Percentiles rank a stretch among this genome's conserved stretches.
These are phyloP conservation scores for Phalacrocorax aristotelis DNA, from an alignment of 2,113 vertebrate species.

Conservation along the genomic window DNA sequence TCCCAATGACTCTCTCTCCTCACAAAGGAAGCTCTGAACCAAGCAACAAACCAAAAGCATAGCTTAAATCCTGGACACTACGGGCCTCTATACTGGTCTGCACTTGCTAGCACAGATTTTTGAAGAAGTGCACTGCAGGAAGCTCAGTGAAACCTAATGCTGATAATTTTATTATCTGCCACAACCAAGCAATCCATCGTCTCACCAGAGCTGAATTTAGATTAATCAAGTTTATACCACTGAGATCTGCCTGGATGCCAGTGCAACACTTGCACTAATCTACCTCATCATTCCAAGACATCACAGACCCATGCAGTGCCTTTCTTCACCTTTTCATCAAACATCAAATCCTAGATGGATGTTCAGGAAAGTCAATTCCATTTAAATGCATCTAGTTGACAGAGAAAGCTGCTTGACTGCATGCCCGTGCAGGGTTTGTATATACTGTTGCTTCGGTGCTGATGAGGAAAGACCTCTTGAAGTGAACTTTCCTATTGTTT, in stretches of 20 bases:
- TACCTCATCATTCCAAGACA: not conserved
- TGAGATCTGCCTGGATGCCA: not conserved
- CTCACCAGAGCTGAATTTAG: not conserved
- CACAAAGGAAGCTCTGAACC: not conserved
- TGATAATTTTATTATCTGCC: not conserved
- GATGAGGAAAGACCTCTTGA: not conserved
- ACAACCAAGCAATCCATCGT: not conserved
- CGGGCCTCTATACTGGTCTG: not conserved
- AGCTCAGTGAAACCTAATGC: not conserved
- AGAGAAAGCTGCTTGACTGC: not conserved
- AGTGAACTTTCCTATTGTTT: not conserved
- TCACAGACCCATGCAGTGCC: not conserved
- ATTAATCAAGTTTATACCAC: not conserved
- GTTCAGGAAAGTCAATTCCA: not conserved
- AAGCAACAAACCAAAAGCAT: not conserved
- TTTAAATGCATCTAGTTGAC: not conserved
- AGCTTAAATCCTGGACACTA: not conserved
- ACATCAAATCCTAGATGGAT: not conserved
- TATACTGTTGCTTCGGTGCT: accelerated
- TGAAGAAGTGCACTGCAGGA: not conserved
- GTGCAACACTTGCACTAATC: not conserved
- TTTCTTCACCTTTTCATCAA: not conserved
- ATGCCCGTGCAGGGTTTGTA: not conserved
- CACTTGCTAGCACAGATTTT: not conserved
- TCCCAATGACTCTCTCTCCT: not conserved